Base-by-base conservation (phyloP, 2,113 vertebrate species). In the Poeciliopsis turrubarensis region DNA sequence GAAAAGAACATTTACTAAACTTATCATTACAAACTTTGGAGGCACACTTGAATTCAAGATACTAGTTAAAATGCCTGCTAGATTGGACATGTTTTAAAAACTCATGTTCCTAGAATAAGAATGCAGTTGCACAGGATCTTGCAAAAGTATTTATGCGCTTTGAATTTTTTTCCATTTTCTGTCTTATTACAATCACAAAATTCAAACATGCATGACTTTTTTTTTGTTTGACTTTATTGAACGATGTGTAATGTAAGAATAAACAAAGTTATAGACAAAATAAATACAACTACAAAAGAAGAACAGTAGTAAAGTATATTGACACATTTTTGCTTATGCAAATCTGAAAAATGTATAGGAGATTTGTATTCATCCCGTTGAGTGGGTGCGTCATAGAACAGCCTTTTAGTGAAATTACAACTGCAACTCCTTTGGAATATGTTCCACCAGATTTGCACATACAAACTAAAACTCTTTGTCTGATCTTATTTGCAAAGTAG, bases 1-100 rank as follows among this genome's bases (percentile, higher is more conserved):
- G 32, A 77, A 78, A 73, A 82, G 51, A 80, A 44, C 25, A 71
- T 73, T 78, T 25, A 39, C 68, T 51, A 73, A 71, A 75, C 34
- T 34, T 32, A 68, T 71, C 60, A 73, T 60, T 68, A 79, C 60
- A 70, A 80, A 82, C 73, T 75, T 32, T 64, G 27, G 44, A 73
- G 60, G n/a, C 19, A n/a, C 54, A 51, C 39, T 22, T 79, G 47
- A 30, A 54, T 68, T 54, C 31, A 62, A 68, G 30, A 41, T 7
- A 25, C 27, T 10, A 41, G 39, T n/a, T 26, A 27, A 68, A 29
- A 5, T 22, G 11, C 44, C 47, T 44, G 29, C 31, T 25, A 62
- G 66, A 19, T 51, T 51, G 26, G 3, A 31, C 65, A 19, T 34
- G 60, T 19, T 60, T 66, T 44, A 41, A 6, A 29, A 60, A 39